Conservation (phyloP, 1,140 invertebrate genomes). For the Diplogasteroides magnus region DNA sequence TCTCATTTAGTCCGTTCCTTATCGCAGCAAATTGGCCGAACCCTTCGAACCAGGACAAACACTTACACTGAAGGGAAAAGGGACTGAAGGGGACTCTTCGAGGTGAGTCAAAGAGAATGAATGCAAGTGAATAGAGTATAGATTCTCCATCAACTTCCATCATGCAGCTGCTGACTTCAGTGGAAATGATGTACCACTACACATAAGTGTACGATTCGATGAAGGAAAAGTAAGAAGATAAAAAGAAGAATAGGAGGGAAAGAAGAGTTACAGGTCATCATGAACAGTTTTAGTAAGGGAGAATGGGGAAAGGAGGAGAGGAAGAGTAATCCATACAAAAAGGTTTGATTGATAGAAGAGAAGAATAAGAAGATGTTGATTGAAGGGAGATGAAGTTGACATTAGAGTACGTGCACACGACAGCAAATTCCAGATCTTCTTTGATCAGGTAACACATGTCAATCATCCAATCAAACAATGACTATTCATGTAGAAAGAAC, state of each 20-base stretch:
- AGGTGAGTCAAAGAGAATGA: constrained; percentile 23
- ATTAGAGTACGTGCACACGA: constrained; percentile 50
- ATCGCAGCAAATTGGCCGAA: constrained; percentile 49
- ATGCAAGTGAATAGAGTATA: constrained; percentile 10
- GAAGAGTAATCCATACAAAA: constrained; percentile 53
- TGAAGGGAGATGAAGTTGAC: constrained; percentile 46
- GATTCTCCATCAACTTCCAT: constrained; percentile 51
- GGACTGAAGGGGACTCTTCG: constrained; percentile 47
- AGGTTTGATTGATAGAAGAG: not conserved
- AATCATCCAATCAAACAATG: not conserved
- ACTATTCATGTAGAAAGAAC: constrained; percentile 39
- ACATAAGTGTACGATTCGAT: constrained; percentile 51
- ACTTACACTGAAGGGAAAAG: constrained; percentile 53
- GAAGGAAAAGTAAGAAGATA: constrained; percentile 45
- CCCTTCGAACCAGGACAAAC: constrained; percentile 53
- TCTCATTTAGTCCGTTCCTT: constrained; percentile 43
- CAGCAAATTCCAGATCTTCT: constrained; percentile 45
- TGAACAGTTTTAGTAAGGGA: constrained; percentile 51
- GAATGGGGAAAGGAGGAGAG: constrained; percentile 55
- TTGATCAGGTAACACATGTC: not conserved
- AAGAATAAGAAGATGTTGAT: not conserved
- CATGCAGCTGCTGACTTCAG: constrained; percentile 44
- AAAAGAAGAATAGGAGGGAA: too few species aligned
- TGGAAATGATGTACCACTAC: constrained; percentile 51
- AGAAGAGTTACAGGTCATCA: constrained; percentile 37